These are phyloP conservation scores for Cyrtorhinus lividipennis DNA, from an alignment of 1,140 invertebrate species.

Conservation along the genomic window DNA sequence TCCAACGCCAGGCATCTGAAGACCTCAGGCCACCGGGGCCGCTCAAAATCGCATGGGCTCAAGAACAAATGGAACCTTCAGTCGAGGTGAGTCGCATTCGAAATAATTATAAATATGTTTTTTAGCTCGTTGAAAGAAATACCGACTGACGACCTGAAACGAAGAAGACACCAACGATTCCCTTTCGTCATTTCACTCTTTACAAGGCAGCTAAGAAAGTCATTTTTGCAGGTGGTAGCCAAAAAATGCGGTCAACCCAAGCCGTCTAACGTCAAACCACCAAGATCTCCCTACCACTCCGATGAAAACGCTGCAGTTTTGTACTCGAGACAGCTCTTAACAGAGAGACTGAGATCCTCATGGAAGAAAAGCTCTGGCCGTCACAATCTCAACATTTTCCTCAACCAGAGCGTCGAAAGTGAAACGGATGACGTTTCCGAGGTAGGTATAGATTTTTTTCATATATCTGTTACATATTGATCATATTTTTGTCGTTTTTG, in stretches of 20 bases:
- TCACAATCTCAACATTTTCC: constrained; percentile 16
- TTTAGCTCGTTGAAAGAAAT: background rate
- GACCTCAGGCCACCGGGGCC: background rate
- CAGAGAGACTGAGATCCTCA: constrained; percentile 7
- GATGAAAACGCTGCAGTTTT: background rate
- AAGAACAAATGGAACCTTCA: background rate
- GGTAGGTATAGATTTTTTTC: background rate
- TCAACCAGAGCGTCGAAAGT: constrained; percentile 12
- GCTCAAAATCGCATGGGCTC: constrained; percentile 9
- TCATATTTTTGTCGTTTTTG: no score
- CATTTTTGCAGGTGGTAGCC: constrained; percentile 16
- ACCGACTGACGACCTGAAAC: no score
- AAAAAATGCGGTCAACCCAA: constrained; percentile 17
- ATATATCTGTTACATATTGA: background rate
- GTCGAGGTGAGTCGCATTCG: background rate
- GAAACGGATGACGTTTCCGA: constrained; percentile 6
- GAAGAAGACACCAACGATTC: no score
- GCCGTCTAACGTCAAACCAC: constrained; percentile 1
- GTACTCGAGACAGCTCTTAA: constrained; percentile 5
- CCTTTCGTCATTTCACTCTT: no score
- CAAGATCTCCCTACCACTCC: background rate
- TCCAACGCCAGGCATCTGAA: constrained; percentile 7
- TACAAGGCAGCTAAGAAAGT: no score
- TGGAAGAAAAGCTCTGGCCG: constrained; percentile 15
- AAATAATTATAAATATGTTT: background rate